Conservation (phyloP, 2,113 vertebrate species). For the Stegastes partitus region DNA sequence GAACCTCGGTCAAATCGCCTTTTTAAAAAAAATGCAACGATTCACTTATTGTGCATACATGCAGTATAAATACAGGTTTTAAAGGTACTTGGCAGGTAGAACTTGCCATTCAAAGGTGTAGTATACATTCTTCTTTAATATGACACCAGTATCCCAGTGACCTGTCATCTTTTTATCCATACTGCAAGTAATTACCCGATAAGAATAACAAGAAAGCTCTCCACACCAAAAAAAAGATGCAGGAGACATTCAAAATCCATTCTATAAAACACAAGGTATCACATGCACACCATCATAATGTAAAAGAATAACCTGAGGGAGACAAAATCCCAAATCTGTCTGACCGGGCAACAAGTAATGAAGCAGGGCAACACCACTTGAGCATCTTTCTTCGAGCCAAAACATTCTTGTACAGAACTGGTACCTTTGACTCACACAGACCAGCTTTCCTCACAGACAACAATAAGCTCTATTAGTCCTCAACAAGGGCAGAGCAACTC, state of each 20-base stretch:
- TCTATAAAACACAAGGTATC: conserved; percentile 33
- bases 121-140: conserved; percentile 6
- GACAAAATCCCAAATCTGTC: conserved; percentile 18
- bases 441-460: not conserved
- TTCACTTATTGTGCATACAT: too few species aligned
- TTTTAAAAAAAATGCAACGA: not conserved
- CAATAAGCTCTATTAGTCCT: not conserved
- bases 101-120: not conserved
- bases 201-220: conserved; percentile 8
- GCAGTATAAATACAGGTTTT: too few species aligned
- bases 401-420: not conserved
- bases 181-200: conserved; percentile 48
- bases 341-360: conserved; percentile 14
- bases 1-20: not conserved
- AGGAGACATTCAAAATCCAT: conserved; percentile 5
- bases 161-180: conserved; percentile 38
- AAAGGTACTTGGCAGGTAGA: not conserved
- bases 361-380: not conserved
- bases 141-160: not conserved
- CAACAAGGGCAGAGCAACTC: too few species aligned
- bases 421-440: not conserved
- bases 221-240: conserved; percentile 8
- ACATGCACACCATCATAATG: conserved; percentile 8
- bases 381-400: not conserved
- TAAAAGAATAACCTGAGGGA: conserved; percentile 7